Percentiles rank a stretch among this genome's conserved stretches.
These are phyloP conservation scores for Agrochola lychnidis DNA, from an alignment of 2,888 invertebrate species.

Conservation along the genomic window DNA sequence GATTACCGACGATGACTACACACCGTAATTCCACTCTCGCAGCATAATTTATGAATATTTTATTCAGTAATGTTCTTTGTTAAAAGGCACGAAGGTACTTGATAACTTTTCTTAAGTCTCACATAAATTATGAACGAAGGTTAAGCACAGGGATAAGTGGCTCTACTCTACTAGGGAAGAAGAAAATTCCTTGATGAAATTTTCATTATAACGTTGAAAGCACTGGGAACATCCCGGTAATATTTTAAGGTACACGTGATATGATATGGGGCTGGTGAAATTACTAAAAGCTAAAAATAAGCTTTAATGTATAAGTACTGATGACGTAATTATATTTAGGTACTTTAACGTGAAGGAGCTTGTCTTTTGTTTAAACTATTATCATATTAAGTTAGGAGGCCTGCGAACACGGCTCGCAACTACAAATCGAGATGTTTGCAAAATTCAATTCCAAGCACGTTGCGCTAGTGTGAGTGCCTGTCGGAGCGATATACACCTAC, in stretches of 20 bases:
- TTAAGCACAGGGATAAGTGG: slow-evolving; percentile 66
- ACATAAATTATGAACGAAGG: slow-evolving; percentile 70
- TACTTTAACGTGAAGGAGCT: no score
- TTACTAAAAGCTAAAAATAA: slow-evolving; percentile 18
- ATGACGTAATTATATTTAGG: neutral
- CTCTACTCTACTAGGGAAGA: slow-evolving; percentile 44
- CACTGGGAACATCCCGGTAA: slow-evolving; percentile 32
- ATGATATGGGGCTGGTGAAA: slow-evolving; percentile 20
- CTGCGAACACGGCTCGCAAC: no score
- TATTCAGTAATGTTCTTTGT: slow-evolving; percentile 71
- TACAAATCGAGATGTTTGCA: no score
- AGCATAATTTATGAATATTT: slow-evolving; percentile 75
- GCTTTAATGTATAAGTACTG: neutral
- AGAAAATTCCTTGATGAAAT: slow-evolving; percentile 62
- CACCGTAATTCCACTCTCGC: slow-evolving; percentile 63
- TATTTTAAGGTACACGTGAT: slow-evolving; percentile 37
- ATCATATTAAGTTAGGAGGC: no score
- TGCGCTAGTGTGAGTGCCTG: no score
- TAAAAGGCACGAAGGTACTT: slow-evolving; percentile 68
- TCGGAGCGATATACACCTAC: no score
- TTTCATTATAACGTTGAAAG: slow-evolving; percentile 59
- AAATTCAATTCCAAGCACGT: no score
- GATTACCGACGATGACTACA: slow-evolving; percentile 63
- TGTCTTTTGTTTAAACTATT: no score
- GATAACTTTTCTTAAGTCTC: slow-evolving; percentile 73